Evolutionary conservation across 2,797 vertebrate species (phyloP).

Genomic region (Falco concolor): DNA sequence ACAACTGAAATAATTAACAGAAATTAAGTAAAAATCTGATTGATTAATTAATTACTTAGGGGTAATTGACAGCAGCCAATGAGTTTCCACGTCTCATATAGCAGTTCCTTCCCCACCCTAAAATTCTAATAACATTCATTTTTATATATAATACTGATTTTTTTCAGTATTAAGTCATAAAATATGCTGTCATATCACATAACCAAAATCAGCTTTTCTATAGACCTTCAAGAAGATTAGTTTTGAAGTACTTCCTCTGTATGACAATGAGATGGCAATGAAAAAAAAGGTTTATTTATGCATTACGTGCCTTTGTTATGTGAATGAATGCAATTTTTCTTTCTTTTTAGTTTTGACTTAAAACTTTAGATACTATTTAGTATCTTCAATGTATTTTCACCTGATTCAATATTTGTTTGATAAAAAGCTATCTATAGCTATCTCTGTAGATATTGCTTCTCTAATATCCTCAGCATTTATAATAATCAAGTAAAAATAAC

Average conservation of each 20-base stretch:
- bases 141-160: not conserved
- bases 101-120: not conserved
- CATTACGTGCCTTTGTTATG: not conserved
- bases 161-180: not conserved
- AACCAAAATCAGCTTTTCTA: not conserved
- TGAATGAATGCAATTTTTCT: not conserved
- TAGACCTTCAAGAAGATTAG: not conserved
- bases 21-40: not conserved
- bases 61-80: not conserved
- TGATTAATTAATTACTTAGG: not conserved
- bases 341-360: not conserved
- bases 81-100: not conserved
- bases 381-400: not conserved
- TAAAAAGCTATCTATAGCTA: not conserved
- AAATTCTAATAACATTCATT: not conserved
- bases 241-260: not conserved
- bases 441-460: not conserved
- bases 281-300: not conserved
- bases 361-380: not conserved
- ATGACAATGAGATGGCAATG: not conserved
- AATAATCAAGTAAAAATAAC: constrained; percentile 21
- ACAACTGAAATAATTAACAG: not conserved
- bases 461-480: not conserved
- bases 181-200: not conserved
- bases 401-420: not conserved